These are phyloP conservation scores for Mus spicilegus DNA, from an alignment of 2,113 vertebrate genomes.

Conservation along the genomic window DNA sequence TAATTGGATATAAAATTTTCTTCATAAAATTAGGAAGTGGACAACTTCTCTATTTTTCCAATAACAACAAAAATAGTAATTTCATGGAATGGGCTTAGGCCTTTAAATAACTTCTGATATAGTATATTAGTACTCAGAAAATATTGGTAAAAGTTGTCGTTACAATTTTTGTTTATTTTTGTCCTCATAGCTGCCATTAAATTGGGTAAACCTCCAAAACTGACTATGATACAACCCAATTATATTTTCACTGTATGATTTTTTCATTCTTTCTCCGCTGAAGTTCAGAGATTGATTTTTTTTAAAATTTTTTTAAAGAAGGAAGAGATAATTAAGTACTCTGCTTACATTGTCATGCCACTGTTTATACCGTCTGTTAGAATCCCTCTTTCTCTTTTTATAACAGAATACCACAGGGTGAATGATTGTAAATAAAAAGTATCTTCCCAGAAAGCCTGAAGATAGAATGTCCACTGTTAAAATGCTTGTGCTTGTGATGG, in stretches of 20 bases:
- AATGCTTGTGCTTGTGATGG: too few relatives aligned
- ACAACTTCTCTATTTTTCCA: background rate
- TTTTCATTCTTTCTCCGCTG: background rate
- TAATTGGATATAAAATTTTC: conserved; percentile 14
- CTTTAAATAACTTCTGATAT: background rate
- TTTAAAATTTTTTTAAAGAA: background rate
- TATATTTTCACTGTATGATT: background rate
- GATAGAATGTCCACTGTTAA: background rate
- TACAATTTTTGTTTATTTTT: background rate
- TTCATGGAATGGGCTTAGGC: background rate
- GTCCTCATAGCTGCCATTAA: background rate
- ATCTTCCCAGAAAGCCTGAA: background rate
- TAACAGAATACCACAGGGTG: background rate
- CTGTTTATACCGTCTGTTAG: background rate
- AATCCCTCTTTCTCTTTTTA: background rate
- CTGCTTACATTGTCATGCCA: too few relatives aligned
- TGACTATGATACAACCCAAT: background rate
- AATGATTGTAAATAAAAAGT: background rate
- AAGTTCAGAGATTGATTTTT: background rate
- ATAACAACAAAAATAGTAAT: background rate
- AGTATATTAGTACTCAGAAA: background rate
- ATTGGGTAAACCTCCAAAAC: background rate
- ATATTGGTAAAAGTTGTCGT: background rate
- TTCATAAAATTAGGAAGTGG: background rate
- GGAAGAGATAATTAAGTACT: background rate